Evolutionary conservation across 2,797 vertebrate species (phyloP).

Genomic region (Poecilia wingei): DNA sequence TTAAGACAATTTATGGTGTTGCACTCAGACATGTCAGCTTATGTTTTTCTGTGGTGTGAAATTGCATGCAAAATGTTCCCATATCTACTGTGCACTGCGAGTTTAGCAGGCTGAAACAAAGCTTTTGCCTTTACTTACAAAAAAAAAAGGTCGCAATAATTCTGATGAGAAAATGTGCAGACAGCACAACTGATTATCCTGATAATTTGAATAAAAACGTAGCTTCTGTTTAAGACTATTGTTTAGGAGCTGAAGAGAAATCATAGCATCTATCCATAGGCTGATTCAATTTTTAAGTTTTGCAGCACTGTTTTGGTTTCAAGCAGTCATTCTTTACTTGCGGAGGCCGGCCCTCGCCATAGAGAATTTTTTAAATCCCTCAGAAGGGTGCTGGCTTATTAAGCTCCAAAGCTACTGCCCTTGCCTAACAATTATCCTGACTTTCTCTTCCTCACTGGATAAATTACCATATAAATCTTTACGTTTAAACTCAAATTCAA

Average conservation of each 20-base stretch:
- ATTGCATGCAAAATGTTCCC: background rate
- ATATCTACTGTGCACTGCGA: background rate
- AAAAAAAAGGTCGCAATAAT: background rate
- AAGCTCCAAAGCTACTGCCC: background rate
- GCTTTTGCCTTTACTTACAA: background rate
- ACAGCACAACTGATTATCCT: background rate
- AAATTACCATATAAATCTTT: background rate
- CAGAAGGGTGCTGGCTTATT: background rate
- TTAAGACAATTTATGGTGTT: slow-evolving; percentile 12
- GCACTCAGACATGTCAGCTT: background rate
- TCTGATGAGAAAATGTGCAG: background rate
- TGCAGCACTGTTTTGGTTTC: background rate
- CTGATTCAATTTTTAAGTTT: background rate
- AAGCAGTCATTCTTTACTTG: background rate
- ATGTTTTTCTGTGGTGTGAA: background rate
- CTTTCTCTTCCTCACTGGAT: background rate
- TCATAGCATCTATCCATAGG: background rate
- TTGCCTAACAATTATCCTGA: background rate
- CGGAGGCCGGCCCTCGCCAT: background rate
- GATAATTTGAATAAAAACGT: background rate
- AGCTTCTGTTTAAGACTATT: background rate
- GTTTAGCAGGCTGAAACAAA: background rate
- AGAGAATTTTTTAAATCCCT: background rate
- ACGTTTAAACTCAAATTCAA: background rate
- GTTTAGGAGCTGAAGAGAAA: background rate